Conservation (phyloP, 2,888 invertebrate species). For the Cantharis flavilabris region DNA sequence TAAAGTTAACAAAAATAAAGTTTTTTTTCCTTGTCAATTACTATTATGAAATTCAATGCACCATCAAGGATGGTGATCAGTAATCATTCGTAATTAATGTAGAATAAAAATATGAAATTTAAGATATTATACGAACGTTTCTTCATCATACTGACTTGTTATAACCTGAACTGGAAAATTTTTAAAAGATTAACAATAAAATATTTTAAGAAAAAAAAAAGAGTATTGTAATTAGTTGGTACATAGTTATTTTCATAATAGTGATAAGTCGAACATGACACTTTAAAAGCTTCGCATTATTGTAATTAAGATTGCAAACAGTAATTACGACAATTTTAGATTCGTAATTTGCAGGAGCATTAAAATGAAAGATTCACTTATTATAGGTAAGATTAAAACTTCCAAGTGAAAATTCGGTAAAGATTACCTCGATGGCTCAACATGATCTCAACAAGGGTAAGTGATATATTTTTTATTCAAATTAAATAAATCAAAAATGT, state of each 20-base stretch:
- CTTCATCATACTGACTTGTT: not conserved
- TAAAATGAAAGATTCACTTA: not conserved
- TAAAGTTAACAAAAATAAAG: not conserved
- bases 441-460: not conserved
- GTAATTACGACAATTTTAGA: not conserved
- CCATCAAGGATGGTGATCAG: not conserved
- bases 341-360: not conserved
- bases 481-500: too few species aligned
- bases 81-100: not conserved
- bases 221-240: not conserved
- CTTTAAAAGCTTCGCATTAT: not conserved
- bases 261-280: not conserved
- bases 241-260: not conserved
- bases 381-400: not conserved
- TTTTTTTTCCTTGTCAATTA: not conserved
- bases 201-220: not conserved
- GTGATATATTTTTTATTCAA: too few species aligned
- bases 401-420: not conserved
- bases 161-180: not conserved
- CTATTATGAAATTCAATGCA: not conserved
- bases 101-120: not conserved
- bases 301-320: not conserved
- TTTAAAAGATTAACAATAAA: not conserved
- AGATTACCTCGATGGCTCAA: not conserved
- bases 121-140: not conserved